These are phyloP conservation scores for Caranx ignobilis DNA, from an alignment of 2,113 vertebrate genomes.

Conservation along the genomic window DNA sequence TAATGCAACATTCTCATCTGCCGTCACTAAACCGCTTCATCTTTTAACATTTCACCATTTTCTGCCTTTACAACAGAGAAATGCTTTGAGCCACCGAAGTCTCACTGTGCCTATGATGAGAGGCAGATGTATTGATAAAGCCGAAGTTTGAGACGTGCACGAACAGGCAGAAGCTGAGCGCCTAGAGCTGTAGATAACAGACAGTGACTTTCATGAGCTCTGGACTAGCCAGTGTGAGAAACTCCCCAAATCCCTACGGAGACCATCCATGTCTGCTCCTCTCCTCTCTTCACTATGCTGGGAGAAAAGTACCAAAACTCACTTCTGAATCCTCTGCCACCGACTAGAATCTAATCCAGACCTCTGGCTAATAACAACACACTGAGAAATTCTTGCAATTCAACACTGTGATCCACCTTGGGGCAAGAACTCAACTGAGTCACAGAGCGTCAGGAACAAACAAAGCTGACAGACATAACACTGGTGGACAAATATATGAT, in stretches of 20 bases:
- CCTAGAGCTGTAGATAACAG: constrained; percentile 46
- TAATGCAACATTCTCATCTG: background rate
- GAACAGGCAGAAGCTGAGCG: constrained; percentile 18
- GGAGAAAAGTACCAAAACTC: constrained; percentile 23
- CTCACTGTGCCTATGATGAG: background rate
- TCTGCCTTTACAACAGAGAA: constrained; percentile 6
- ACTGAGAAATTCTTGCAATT: constrained; percentile 16
- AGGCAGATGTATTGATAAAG: constrained; percentile 53
- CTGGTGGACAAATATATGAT: constrained; percentile 8
- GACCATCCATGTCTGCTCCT: constrained; percentile 7
- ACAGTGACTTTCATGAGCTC: constrained; percentile 10
- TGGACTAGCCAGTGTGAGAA: constrained; percentile 20
- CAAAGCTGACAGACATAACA: background rate
- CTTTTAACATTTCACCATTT: background rate
- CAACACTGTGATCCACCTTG: constrained; percentile 10
- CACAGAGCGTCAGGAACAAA: background rate
- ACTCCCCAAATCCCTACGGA: constrained; percentile 25
- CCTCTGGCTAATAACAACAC: constrained; percentile 12
- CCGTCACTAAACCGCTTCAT: background rate
- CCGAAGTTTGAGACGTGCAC: constrained; percentile 27
- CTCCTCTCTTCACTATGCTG: constrained; percentile 8
- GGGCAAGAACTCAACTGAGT: constrained; percentile 7
- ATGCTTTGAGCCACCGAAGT: background rate
- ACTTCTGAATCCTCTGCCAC: constrained; percentile 27
- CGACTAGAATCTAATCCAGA: constrained; percentile 20